phyloP scores from a whole-genome alignment of 2,797 vertebrate genomes.

The Galagoides demidoff region DNA sequence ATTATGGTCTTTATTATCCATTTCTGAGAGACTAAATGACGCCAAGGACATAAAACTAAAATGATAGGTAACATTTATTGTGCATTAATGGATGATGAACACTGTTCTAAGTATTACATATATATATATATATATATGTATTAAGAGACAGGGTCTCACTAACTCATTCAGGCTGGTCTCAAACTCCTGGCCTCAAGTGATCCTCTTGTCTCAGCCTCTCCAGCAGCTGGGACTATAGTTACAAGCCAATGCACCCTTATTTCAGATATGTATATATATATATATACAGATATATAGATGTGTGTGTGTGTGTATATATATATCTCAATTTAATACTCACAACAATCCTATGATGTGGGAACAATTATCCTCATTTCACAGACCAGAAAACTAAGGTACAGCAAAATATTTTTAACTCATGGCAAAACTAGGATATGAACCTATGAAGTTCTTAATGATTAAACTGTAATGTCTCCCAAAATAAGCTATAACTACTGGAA shows the following conservation, averaged over 20 bases:
- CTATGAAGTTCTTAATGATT: conserved; percentile 1
- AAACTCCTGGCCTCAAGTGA: background rate
- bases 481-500: conserved; percentile 1
- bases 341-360: background rate
- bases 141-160: background rate
- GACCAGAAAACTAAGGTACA: conserved; percentile 44
- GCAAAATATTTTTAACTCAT: conserved; percentile 11
- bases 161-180: background rate
- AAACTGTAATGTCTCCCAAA: conserved; percentile 34
- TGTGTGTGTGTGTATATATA: background rate
- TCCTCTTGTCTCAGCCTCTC: background rate
- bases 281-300: too few species aligned
- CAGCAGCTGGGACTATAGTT: background rate
- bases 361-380: conserved; percentile 8
- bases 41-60: conserved; percentile 20
- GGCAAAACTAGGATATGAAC: conserved; percentile 9
- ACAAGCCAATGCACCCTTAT: background rate
- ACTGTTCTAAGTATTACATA: background rate
- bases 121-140: background rate
- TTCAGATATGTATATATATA: too few species aligned
- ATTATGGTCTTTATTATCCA: conserved; percentile 27
- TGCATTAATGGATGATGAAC: background rate
- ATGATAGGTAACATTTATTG: conserved; percentile 15
- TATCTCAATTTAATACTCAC: conserved; percentile 35
- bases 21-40: conserved; percentile 38